Evolutionary conservation across 30 jellyfish, hydroid and myxozoan genomes (phyloP).

Genomic region (Turritopsis dohrnii): DNA sequence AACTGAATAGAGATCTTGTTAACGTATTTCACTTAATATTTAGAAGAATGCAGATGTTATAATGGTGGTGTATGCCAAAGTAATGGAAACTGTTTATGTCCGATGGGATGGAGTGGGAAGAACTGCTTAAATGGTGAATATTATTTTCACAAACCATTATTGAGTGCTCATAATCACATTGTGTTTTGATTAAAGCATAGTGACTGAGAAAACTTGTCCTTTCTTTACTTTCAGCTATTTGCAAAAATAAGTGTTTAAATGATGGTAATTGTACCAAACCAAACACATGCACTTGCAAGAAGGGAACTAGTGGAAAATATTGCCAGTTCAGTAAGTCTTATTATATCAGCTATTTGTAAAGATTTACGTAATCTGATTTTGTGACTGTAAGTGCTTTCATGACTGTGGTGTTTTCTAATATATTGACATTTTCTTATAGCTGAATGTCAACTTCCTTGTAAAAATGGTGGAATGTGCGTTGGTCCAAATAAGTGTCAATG

Average conservation of each 20-base stretch:
- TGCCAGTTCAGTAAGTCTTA: slow-evolving; percentile 17
- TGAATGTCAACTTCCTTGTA: slow-evolving; percentile 56
- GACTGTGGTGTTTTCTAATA: no score
- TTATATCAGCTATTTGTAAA: background rate
- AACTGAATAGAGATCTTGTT: background rate
- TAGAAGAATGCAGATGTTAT: slow-evolving; percentile 42
- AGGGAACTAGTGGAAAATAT: slow-evolving; percentile 22
- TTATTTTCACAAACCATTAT: background rate
- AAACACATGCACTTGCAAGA: slow-evolving; percentile 43
- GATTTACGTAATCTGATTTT: no score
- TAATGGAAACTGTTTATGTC: slow-evolving; percentile 44
- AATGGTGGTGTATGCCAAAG: slow-evolving; percentile 65
- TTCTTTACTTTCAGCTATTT: slow-evolving; percentile 35
- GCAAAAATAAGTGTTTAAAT: slow-evolving; percentile 44
- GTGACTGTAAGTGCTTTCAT: no score
- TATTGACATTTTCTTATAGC: slow-evolving; percentile 24
- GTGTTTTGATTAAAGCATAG: background rate
- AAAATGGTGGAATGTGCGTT: slow-evolving; percentile 60
- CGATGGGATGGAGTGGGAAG: slow-evolving; percentile 60
- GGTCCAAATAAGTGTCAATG: slow-evolving; percentile 62
- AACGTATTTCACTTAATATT: background rate
- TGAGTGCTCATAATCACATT: background rate
- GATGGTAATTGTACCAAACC: slow-evolving; percentile 54
- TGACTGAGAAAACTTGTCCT: no score
- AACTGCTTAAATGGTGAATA: slow-evolving; percentile 50